Conservation (phyloP, 1,140 invertebrate species). For the Samia ricini region DNA sequence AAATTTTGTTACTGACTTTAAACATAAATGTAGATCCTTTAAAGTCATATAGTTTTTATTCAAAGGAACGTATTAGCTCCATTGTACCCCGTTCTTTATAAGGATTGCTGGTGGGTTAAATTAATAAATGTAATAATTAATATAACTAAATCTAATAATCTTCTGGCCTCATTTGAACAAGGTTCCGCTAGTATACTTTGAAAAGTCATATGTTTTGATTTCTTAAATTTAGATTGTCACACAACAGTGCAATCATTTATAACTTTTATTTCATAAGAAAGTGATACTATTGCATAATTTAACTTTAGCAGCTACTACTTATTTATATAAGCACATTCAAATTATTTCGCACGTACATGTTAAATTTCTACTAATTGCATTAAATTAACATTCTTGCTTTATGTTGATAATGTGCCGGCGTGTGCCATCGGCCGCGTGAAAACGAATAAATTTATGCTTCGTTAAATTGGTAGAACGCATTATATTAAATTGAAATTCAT, state of each 20-base stretch:
- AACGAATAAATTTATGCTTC: not conserved
- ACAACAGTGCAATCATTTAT: not conserved
- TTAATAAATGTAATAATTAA: too few species aligned
- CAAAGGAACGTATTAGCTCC: too few species aligned
- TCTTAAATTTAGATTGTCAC: too few species aligned
- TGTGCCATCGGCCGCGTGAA: not conserved
- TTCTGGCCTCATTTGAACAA: too few species aligned
- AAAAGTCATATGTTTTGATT: too few species aligned
- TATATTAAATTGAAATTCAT: not conserved
- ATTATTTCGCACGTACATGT: not conserved
- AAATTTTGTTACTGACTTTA: too few species aligned
- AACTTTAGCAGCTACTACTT: not conserved
- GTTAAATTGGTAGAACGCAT: not conserved
- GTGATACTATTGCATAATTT: not conserved
- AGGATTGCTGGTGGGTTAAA: too few species aligned
- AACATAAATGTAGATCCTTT: too few species aligned
- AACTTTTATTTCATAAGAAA: not conserved
- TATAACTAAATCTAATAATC: too few species aligned
- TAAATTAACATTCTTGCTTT: not conserved
- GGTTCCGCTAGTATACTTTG: too few species aligned
- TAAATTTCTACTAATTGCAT: not conserved
- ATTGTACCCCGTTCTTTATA: too few species aligned
- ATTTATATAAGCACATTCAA: not conserved
- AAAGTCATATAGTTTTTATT: too few species aligned
- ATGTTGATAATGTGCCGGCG: not conserved